Evolutionary conservation across 2,888 invertebrate genomes (phyloP), one percentile per base, ranked within the genome.

Genomic region (Melanophora roralis): DNA sequence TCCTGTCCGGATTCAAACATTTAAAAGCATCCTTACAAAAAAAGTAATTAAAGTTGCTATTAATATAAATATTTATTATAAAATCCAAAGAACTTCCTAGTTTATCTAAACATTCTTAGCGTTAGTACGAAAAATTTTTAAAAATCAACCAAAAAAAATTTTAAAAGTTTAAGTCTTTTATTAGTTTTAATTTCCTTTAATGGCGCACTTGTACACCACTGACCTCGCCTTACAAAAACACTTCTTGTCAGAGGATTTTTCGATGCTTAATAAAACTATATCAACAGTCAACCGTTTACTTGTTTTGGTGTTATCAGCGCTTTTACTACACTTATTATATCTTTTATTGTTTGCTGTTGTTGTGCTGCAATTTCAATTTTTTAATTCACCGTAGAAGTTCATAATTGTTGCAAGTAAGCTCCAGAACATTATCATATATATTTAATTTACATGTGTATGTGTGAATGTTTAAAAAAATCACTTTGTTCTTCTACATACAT

Each of bases 271-370:
- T 27, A 72, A 68, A 80, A 60, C 27, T 43, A 38, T 34, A 53
- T 49, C 34, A 47, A 36, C 71, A 67, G 67, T 69, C 43, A 55
- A 53, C 40, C 69, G 53, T 43, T 65, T 47, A 60, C 69, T 64
- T 77, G 65, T 36, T 59, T 21, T 64, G 27, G 73, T 74, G 69
- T 69, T 77, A 81, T 81, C 77, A 76, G 65, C 59, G 40, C 19
- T 77, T 76, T 81, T 59, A 65, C 69, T 65, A 60, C 67, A 67
- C 55, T 78, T 71, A 43, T 71, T 60, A 76, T 79, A 49, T 57
- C 57, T 57, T 76, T 38, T 38, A 38, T 55, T n/a, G 45, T 65
- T 49, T 57, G 55, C 49, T 65, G 57, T 32, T 64, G 68, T 62
- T 71, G 65, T 71, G 32, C 6, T 27, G 40, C 1, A 8, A 36